Evolutionary conservation across 2,113 vertebrate genomes (phyloP).

Genomic region (Casuarius casuarius): DNA sequence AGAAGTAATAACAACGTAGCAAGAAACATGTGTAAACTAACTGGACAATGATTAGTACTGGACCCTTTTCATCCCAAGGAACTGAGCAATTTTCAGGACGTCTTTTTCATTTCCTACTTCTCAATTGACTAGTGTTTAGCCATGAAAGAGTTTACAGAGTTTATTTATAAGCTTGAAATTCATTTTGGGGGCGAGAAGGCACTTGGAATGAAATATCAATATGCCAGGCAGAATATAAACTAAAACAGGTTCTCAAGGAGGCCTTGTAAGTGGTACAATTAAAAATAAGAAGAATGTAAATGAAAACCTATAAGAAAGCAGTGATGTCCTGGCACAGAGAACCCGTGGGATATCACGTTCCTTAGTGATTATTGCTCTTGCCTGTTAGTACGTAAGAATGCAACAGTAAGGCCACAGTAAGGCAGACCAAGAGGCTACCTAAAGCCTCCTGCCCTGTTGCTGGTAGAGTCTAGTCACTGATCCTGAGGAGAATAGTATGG

Average conservation of each 20-base stretch:
- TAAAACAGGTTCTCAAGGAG: slow-evolving; percentile 4
- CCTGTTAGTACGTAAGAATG: neutral
- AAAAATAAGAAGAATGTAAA: neutral
- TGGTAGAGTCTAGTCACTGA: neutral
- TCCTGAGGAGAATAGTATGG: neutral
- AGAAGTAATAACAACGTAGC: slow-evolving; percentile 73
- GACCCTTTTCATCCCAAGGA: slow-evolving; percentile 54
- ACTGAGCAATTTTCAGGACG: neutral
- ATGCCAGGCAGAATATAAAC: neutral
- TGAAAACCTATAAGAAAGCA: neutral
- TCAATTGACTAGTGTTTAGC: slow-evolving; percentile 19
- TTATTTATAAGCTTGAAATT: slow-evolving; percentile 31
- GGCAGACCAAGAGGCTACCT: neutral
- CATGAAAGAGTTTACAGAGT: slow-evolving; percentile 49
- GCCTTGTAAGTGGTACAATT: neutral
- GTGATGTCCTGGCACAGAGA: neutral
- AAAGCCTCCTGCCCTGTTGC: neutral
- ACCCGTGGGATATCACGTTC: neutral
- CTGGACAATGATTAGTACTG: slow-evolving; percentile 62
- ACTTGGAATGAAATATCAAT: neutral
- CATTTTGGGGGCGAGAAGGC: neutral
- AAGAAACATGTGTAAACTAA: slow-evolving; percentile 69
- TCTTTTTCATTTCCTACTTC: slow-evolving; percentile 41
- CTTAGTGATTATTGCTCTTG: neutral
- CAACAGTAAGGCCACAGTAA: neutral